Conservation (phyloP, 2,113 vertebrate species). For the Eolophus roseicapilla region DNA sequence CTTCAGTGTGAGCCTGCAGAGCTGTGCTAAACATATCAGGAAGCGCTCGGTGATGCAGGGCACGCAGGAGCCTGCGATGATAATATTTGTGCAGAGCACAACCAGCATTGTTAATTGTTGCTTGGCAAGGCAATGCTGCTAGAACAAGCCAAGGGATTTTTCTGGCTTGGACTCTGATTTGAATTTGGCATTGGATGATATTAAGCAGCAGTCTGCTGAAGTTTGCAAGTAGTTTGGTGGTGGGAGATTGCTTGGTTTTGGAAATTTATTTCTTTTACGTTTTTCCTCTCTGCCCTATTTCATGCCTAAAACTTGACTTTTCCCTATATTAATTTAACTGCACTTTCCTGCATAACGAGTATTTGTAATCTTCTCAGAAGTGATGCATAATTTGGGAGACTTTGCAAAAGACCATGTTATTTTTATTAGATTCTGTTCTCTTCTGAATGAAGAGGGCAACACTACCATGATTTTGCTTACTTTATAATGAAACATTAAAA, state of each 20-base stretch:
- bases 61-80: neutral
- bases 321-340: neutral
- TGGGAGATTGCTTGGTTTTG: neutral
- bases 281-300: neutral
- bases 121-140: neutral
- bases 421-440: neutral
- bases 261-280: neutral
- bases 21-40: neutral
- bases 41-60: rapidly evolving
- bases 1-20: neutral
- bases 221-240: neutral
- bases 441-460: rapidly evolving
- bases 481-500: neutral
- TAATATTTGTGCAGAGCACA: neutral
- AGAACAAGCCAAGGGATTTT: neutral
- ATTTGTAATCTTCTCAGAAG: neutral
- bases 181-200: neutral
- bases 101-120: neutral
- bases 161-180: neutral
- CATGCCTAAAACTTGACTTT: neutral
- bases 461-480: neutral
- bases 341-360: neutral
- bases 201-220: neutral
- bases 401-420: neutral
- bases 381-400: neutral